Base-by-base conservation (phyloP, 2,113 vertebrate species). In the Galemys pyrenaicus region DNA sequence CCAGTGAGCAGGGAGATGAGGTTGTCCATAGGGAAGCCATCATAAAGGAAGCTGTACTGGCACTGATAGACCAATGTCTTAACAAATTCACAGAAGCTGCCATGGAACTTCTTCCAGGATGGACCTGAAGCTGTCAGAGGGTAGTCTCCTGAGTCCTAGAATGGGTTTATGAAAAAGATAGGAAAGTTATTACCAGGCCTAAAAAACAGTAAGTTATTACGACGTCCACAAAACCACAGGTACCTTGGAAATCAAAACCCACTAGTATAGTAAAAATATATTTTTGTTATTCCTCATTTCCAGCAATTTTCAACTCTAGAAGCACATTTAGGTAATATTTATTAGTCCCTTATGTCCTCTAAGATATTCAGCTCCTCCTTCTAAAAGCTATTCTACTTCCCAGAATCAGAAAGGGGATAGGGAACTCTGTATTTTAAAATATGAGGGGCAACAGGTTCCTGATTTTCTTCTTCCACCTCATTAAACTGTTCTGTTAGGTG, bases 401-500 rank as follows among this genome's bases (percentile, higher is more conserved):
- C 41, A 85, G 46, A 94, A 81, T 51, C 20, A 56, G 13, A 80
- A 82, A 95, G 41, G 90, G 81, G 6, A 22, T 39, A 89, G 71
- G 67, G 24, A 87, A 44, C 9, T n/a, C 71, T 86, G 19, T 37
- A 73, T 73, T 95, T 85, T 86, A 58, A 67, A 89, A 30, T 93
- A 82, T 92, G 24, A 95, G 39, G 46, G 16, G 19, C 44, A 92
- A 85, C 24, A 94, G 32, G 2, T 65, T 94, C 41, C 65, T 71
- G 32, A 37, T 54, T 15, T 0, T 87, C 39, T 82, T 87, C 24
- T n/a, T 94, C 97, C 89, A 99, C 99, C 99, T 99, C 99, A 91
- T 98, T 98, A 60, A 99, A 99, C 67, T 99, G 98, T 97, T 98
- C 98, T 6, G 99, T 99, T 84, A 99, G 98, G 49, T 94, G 97